Evolutionary conservation across 2,888 invertebrate species (phyloP), one percentile per base, ranked within the genome.

Genomic region (Spialia ferax): DNA sequence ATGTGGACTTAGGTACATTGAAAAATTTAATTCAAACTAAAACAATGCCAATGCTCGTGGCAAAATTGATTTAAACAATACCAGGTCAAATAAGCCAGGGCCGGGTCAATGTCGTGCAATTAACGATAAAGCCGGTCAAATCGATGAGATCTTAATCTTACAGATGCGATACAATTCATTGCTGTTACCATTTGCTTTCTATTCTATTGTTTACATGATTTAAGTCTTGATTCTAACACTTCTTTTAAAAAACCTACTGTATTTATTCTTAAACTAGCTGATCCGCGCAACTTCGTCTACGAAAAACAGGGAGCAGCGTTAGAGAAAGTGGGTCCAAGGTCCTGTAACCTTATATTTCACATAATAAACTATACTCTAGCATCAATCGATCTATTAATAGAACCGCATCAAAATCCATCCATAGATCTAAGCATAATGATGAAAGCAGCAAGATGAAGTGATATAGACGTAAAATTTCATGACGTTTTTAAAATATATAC

Each of bases 41-140:
- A 35, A 35, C 35, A 35, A 35, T 35, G 11, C 11, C 22, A 50
- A 50, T 10, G 4, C 8, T 15, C 26, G 6, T 26, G 20, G 54
- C 23, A n/a, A 55, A 69, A 72, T 71, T 71, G 63, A 66, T 69
- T 63, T 48, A 62, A 71, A 71, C 66, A 69, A 42, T 60, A 65
- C 50, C 69, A 71, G 63, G 67, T 59, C 66, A 59, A 71, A 59
- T 48, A 57, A 55, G 26, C 23, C 56, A 57, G 45, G 55, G 57
- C 22, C 54, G 55, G 69, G 72, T 71, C 71, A 71, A 63, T 71
- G 72, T 63, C 72, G 66, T 63, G 63, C 55, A 69, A 69, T 69
- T 72, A 64, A 63, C 45, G 35, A 64, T 64, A 57, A 64, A 48
- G 56, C 64, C 15, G 56, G 48, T 57, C 35, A 35, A 56, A 63